Percentiles rank a stretch among this genome's conserved stretches.
Conservation (phyloP, 2,113 vertebrate genomes). For the Myiozetetes cayanensis region DNA sequence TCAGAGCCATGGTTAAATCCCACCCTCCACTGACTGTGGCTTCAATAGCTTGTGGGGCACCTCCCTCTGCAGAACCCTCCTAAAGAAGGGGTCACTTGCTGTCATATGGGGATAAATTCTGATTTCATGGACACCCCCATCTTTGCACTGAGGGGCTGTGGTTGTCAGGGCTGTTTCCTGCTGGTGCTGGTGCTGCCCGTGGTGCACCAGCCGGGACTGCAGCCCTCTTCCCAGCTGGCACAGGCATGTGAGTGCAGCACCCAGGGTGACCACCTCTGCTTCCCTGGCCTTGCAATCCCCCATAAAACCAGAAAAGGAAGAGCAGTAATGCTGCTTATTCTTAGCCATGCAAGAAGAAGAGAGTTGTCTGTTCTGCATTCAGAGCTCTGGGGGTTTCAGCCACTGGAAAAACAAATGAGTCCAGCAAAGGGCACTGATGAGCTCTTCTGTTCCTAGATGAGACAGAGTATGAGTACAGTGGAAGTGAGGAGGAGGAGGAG, state of each 20-base stretch:
- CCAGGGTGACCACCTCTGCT: background rate
- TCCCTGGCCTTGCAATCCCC: background rate
- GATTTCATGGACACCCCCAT: background rate
- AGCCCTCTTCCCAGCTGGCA: background rate
- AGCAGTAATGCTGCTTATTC: background rate
- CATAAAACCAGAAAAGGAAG: background rate
- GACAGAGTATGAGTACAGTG: conserved; percentile 97
- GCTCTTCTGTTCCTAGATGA: conserved; percentile 84
- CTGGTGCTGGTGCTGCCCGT: background rate
- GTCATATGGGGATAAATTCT: background rate
- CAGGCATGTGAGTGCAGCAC: background rate
- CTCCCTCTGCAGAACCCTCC: background rate
- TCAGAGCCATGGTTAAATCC: background rate
- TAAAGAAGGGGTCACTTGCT: background rate
- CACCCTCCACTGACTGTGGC: background rate
- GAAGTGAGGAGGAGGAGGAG: conserved; percentile 97
- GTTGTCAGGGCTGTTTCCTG: background rate
- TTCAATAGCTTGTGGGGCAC: background rate
- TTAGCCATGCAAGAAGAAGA: background rate
- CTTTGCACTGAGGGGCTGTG: background rate
- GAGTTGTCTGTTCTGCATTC: background rate
- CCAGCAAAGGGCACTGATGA: conserved; percentile 49
- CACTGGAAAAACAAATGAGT: conserved; percentile 33
- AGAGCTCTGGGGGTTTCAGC: background rate
- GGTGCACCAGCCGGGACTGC: fast-evolving